phyloP scores from a whole-genome alignment of 2,797 vertebrate species.

The Holocentrus rufus region DNA sequence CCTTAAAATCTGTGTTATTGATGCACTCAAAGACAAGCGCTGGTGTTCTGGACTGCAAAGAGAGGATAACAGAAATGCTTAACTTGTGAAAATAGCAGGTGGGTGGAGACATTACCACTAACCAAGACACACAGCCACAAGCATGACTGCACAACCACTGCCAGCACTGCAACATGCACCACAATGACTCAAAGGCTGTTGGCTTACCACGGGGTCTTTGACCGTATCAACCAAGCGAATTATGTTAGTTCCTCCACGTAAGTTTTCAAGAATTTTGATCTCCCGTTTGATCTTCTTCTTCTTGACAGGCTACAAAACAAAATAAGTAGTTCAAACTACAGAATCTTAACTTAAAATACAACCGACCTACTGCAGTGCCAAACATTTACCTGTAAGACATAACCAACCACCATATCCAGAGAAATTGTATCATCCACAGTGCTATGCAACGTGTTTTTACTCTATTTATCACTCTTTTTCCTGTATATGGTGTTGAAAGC shows the following conservation, averaged over 20 bases:
- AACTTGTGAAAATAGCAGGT: slow-evolving; percentile 61
- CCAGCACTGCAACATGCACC: slow-evolving; percentile 41
- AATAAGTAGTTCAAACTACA: background rate
- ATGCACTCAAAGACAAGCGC: slow-evolving; percentile 99
- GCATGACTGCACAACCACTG: slow-evolving; percentile 47
- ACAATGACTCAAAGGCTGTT: background rate
- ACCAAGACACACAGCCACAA: slow-evolving; percentile 13
- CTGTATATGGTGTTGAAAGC: too few species aligned
- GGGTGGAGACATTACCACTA: slow-evolving; percentile 38
- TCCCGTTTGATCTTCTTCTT: slow-evolving; percentile 99
- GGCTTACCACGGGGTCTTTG: slow-evolving; percentile 95
- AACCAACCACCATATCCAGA: too few species aligned
- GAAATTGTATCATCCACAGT: too few species aligned
- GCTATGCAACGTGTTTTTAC: too few species aligned
- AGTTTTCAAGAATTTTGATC: slow-evolving; percentile 98
- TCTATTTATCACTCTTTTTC: too few species aligned
- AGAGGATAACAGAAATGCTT: slow-evolving; percentile 76
- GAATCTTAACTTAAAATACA: background rate
- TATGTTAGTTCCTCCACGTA: slow-evolving; percentile 98
- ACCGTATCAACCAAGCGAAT: slow-evolving; percentile 98
- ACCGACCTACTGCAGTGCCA: background rate
- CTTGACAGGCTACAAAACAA: slow-evolving; percentile 92
- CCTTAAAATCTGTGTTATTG: slow-evolving; percentile 99
- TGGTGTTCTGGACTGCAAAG: slow-evolving; percentile 95
- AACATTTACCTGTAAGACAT: background rate